Conservation (phyloP, 2,888 invertebrate species). For the Agonopterix heracliana region DNA sequence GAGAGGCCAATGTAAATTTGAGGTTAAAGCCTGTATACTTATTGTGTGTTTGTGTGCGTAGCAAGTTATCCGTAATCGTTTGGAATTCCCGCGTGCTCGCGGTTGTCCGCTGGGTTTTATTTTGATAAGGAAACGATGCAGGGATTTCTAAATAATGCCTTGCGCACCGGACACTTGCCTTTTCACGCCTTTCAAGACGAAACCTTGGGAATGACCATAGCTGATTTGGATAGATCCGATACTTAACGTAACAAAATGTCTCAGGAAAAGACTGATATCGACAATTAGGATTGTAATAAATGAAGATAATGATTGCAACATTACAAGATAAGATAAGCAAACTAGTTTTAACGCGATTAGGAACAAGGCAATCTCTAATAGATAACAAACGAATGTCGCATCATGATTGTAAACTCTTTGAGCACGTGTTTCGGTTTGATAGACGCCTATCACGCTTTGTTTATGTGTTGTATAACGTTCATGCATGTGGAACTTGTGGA, state of each 20-base stretch:
- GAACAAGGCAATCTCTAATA: background rate
- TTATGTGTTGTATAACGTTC: no score
- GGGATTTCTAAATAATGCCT: slow-evolving; percentile 16
- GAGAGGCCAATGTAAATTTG: slow-evolving; percentile 10
- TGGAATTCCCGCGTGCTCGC: slow-evolving; percentile 28
- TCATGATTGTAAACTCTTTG: background rate
- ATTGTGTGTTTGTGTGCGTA: slow-evolving; percentile 19
- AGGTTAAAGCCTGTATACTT: slow-evolving; percentile 11
- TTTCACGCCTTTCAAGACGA: no score
- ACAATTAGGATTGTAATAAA: no score
- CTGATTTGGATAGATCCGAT: no score
- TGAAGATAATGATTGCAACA: no score
- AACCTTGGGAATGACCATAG: no score
- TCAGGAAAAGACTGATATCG: no score
- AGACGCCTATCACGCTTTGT: no score
- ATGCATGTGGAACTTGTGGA: no score
- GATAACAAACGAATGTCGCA: background rate
- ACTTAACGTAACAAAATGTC: no score
- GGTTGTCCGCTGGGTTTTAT: slow-evolving; percentile 23
- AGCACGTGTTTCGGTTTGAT: no score
- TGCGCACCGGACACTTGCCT: background rate
- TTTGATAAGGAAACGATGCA: slow-evolving; percentile 28
- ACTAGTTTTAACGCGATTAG: background rate
- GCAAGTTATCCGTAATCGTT: slow-evolving; percentile 22
- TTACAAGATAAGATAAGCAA: no score